Evolutionary conservation across 2,113 vertebrate genomes (phyloP), one percentile per base, ranked within the genome.

Genomic region (Azemiops feae): DNA sequence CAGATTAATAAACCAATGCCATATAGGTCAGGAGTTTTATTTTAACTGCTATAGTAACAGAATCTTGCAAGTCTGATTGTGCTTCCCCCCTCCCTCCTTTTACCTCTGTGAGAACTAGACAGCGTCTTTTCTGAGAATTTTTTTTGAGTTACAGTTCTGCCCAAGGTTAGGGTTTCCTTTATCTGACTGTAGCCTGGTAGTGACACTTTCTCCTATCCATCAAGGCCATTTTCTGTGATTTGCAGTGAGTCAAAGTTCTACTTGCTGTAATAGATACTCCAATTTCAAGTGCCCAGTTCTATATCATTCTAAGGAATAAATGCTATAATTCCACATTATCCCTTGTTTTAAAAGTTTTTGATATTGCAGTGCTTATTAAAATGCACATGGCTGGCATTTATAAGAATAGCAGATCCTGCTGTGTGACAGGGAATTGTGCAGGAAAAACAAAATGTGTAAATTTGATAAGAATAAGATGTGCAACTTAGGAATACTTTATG

Each of bases 381-480:
- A 95, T 96, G 93, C 97, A 96, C 95, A 96, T 97, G 95, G 95
- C 95, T 96, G 95, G 94, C 96, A 96, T 97, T 97, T 94, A 93
- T 88, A 94, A 91, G 69, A 96, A 93, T 95, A 95, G 5, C 74
- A 3, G 87, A 91, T 90, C 92, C 16, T 52, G 11, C 86, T 96
- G 92, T 85, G 87, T 96, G 95, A 94, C 92, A 96, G 94, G 18
- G 89, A 91, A 95, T 57, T 93, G 92, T 96, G 92, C 57, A 87
- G 93, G 52, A 93, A 55, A 60, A 90, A 85, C 91, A 94, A 86
- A 96, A 93, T 94, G 91, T 94, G 93, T 93, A 95, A 95, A 96
- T 93, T 96, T 95, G 91, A 95, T 95, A 92, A 92, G 95, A 95
- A 94, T 95, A 96, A 96, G 92, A 95, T 95, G 74, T 81, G 23